Percentiles rank a stretch among this genome's conserved stretches.
Conservation (phyloP, 2,113 vertebrate genomes). For the Mus musculus region GRCm39 chr11:61447001-61447500, state of each 20-base stretch:
- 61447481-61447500: not conserved
- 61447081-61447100: too few species aligned
- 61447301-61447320: not conserved
- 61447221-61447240: conserved; percentile 50
- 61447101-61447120: too few species aligned
- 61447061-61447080: too few species aligned
- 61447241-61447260: conserved; percentile 51
- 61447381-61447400: not conserved
- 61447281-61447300: conserved; percentile 49
- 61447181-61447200: not conserved
- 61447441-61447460: not conserved
- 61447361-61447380: not conserved
- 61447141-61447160: too few species aligned
- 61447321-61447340: not conserved
- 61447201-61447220: conserved; percentile 8
- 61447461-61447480: not conserved
- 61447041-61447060: too few species aligned
- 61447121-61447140: too few species aligned
- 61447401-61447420: not conserved
- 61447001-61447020: too few species aligned
- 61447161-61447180: too few species aligned
- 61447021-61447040: too few species aligned
- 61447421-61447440: not conserved
- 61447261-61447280: conserved; percentile 11
- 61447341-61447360: not conserved